Percentiles rank a stretch among this genome's conserved stretches.
Evolutionary conservation across 2,113 vertebrate genomes (phyloP).

Genomic region (Panurus biarmicus): DNA sequence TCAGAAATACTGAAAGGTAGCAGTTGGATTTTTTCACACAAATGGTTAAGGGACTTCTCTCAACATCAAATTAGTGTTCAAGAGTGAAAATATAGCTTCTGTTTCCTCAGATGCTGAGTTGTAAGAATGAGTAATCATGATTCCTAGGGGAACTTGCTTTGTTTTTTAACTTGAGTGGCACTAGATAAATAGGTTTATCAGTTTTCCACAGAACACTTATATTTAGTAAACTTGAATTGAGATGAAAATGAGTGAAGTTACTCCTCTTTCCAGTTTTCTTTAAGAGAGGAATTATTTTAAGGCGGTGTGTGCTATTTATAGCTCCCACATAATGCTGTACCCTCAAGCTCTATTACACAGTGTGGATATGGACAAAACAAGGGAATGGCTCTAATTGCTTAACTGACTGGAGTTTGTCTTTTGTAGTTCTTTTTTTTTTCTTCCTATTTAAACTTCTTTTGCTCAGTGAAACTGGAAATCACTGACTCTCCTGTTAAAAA

Average conservation of each 20-base stretch:
- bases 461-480: background rate
- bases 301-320: background rate
- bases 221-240: constrained; percentile 12
- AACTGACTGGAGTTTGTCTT: background rate
- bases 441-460: background rate
- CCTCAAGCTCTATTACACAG: background rate
- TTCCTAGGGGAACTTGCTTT: background rate
- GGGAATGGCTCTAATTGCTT: background rate
- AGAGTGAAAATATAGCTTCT: constrained; percentile 39
- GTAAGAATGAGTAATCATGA: constrained; percentile 29
- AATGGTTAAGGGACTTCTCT: constrained; percentile 55
- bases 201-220: background rate
- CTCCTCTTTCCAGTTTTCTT: background rate
- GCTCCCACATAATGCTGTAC: background rate
- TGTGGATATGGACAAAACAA: background rate
- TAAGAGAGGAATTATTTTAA: background rate
- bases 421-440: background rate
- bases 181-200: constrained; percentile 13
- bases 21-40: constrained; percentile 52
- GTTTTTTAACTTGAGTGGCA: background rate
- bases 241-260: background rate
- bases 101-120: constrained; percentile 34
- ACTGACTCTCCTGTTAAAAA: background rate
- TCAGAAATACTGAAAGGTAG: constrained; percentile 56
- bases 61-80: constrained; percentile 33